These are phyloP conservation scores for Philereme vetulata DNA, from an alignment of 2,888 invertebrate species.

Conservation along the genomic window DNA sequence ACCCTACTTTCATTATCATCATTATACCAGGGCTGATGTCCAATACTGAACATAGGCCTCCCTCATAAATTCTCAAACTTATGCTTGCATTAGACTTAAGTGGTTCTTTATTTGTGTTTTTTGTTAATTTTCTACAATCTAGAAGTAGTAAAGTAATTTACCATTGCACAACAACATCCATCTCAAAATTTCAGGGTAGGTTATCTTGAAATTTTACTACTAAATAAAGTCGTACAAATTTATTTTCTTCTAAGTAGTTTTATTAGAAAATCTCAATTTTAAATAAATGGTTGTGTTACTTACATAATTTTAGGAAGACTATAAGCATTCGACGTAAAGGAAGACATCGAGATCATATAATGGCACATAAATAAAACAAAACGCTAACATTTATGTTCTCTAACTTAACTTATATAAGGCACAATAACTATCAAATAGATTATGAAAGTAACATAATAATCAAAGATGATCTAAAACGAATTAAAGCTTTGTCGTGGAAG, in stretches of 20 bases:
- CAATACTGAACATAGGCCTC: no score
- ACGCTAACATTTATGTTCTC: constrained; percentile 34
- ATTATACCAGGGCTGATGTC: no score
- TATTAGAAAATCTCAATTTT: constrained; percentile 24
- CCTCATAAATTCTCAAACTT: no score
- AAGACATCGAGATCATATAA: constrained; percentile 77
- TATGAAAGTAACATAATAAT: constrained; percentile 35
- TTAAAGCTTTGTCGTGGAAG: constrained; percentile 82
- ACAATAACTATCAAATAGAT: constrained; percentile 34
- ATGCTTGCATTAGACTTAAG: no score
- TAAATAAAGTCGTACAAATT: background rate
- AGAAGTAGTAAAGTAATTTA: no score
- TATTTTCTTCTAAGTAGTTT: constrained; percentile 18
- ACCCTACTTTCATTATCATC: no score
- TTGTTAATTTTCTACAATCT: no score
- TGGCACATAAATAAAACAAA: constrained; percentile 55
- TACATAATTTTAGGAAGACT: constrained; percentile 45
- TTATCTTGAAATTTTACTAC: no score
- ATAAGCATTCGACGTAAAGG: constrained; percentile 51
- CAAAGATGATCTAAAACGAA: constrained; percentile 69
- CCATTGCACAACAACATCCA: no score
- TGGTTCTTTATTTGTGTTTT: no score
- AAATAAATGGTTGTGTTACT: constrained; percentile 12
- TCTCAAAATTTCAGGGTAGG: no score
- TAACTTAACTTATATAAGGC: constrained; percentile 33